Evolutionary conservation across 1,140 invertebrate genomes (phyloP).

Genomic region (Drosophila santomea): DNA sequence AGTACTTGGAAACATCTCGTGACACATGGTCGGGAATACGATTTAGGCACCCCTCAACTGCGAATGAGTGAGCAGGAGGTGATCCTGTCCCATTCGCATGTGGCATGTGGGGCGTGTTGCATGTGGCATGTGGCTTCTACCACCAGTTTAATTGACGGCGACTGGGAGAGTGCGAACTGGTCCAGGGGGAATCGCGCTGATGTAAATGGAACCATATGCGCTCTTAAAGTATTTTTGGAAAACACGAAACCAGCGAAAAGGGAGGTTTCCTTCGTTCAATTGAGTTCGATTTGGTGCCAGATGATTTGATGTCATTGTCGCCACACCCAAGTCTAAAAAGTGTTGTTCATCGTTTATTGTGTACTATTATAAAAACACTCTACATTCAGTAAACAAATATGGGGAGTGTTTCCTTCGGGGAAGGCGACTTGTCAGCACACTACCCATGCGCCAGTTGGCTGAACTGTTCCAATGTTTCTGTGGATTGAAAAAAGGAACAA

Average conservation of each 20-base stretch:
- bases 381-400: slow-evolving; percentile 28
- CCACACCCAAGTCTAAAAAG: too few species aligned
- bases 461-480: slow-evolving; percentile 7
- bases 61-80: slow-evolving; percentile 29
- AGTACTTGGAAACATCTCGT: slow-evolving; percentile 3
- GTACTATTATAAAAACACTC: slow-evolving; percentile 51
- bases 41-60: slow-evolving; percentile 20
- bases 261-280: not conserved
- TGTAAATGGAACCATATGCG: slow-evolving; percentile 32
- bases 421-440: slow-evolving; percentile 6
- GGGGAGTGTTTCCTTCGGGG: slow-evolving; percentile 11
- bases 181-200: slow-evolving; percentile 29
- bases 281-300: slow-evolving; percentile 1
- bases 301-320: slow-evolving; percentile 13
- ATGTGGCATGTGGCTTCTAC: not conserved
- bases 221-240: slow-evolving; percentile 35
- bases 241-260: not conserved
- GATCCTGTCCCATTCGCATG: slow-evolving; percentile 9
- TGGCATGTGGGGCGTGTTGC: slow-evolving; percentile 1
- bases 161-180: slow-evolving; percentile 7
- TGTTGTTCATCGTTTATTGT: not conserved
- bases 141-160: not conserved
- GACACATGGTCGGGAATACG: not conserved
- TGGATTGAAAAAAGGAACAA: slow-evolving; percentile 2
- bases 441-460: not conserved